Evolutionary conservation across 2,888 invertebrate genomes (phyloP).

Genomic region (Drosophila greeni): DNA sequence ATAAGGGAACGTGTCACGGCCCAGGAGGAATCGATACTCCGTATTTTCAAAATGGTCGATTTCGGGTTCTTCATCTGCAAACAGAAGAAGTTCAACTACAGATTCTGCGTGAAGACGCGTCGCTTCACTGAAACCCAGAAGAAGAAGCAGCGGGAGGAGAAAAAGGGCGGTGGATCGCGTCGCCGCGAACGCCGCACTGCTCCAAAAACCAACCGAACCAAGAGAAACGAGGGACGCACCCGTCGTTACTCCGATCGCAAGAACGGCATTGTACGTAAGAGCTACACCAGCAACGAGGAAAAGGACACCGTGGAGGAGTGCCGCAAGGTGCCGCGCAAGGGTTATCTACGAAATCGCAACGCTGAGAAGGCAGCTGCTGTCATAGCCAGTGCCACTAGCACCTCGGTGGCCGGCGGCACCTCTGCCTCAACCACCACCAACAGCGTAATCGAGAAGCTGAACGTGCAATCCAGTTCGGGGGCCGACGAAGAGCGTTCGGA

Average conservation of each 20-base stretch:
- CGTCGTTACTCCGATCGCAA: constrained; percentile 78
- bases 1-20: constrained; percentile 77
- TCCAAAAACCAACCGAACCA: constrained; percentile 74
- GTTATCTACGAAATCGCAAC: constrained; percentile 78
- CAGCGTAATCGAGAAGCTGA: constrained; percentile 74
- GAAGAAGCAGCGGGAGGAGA: constrained; percentile 77
- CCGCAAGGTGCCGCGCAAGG: constrained; percentile 77
- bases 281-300: constrained; percentile 78
- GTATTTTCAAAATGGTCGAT: constrained; percentile 87
- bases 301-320: constrained; percentile 78
- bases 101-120: constrained; percentile 77
- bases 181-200: constrained; percentile 76
- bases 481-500: constrained; percentile 78
- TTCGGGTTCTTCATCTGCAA: constrained; percentile 83
- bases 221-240: constrained; percentile 76
- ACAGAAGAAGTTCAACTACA: constrained; percentile 78
- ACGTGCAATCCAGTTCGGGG: constrained; percentile 77
- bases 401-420: constrained; percentile 70
- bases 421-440: constrained; percentile 76
- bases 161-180: constrained; percentile 73
- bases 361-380: constrained; percentile 72
- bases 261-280: constrained; percentile 77
- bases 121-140: constrained; percentile 75
- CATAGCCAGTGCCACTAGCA: constrained; percentile 58
- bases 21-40: constrained; percentile 86